Evolutionary conservation across 37 sponge, comb jelly and placozoan species (phyloP).

Genomic region (Axinella damicornis): DNA sequence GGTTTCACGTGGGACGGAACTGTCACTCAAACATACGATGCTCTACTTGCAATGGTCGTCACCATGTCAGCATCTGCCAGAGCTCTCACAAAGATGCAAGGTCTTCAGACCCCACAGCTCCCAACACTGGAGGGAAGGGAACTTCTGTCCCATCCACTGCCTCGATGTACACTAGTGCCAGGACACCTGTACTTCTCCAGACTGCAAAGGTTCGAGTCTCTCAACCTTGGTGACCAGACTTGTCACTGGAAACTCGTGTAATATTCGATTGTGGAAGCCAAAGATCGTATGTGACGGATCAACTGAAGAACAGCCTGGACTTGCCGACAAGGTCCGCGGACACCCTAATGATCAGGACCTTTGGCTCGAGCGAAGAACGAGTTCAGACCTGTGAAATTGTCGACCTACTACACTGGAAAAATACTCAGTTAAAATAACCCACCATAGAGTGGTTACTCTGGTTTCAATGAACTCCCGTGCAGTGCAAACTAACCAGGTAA

Average conservation of each 20-base stretch:
- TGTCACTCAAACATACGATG: no score
- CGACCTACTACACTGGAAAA: background rate
- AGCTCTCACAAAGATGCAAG: no score
- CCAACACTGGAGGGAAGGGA: no score
- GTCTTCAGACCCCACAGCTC: no score
- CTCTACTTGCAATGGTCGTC: no score
- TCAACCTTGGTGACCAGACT: background rate
- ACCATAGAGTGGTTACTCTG: constrained; percentile 38
- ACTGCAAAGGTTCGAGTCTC: background rate
- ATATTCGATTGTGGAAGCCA: constrained; percentile 51
- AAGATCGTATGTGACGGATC: constrained; percentile 29
- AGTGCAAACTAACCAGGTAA: background rate
- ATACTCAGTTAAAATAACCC: background rate
- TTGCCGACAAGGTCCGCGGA: constrained; percentile 13
- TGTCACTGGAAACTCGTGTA: background rate
- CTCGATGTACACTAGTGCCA: no score
- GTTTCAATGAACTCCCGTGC: constrained; percentile 2
- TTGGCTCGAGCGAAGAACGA: constrained; percentile 13
- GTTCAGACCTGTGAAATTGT: constrained; percentile 16
- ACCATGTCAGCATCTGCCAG: no score
- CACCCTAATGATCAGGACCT: constrained; percentile 33
- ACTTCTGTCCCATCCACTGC: no score
- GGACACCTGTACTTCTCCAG: background rate
- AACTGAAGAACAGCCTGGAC: constrained; percentile 9
- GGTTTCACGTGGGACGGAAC: no score